Percentiles rank a stretch among this genome's conserved stretches.
phyloP scores from a whole-genome alignment of 2,888 invertebrate species.

The Pristionchus arcanus region DNA sequence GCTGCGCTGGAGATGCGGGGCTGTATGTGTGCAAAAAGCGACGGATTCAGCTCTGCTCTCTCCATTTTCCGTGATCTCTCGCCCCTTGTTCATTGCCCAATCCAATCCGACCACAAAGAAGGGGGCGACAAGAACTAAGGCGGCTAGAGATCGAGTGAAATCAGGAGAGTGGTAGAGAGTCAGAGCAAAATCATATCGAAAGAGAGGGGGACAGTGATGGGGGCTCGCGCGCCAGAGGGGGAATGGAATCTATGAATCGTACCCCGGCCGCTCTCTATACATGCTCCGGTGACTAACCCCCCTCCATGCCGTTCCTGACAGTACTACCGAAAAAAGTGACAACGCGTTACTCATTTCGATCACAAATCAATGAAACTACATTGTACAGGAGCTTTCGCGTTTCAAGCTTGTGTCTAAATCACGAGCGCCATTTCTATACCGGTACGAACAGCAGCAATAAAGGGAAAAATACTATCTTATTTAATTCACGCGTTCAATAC shows the following conservation, averaged over 20 bases:
- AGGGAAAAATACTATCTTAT: too few species aligned
- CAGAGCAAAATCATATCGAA: conserved; percentile 18
- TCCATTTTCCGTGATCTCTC: not conserved
- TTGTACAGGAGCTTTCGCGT: not conserved
- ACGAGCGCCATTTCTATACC: too few species aligned
- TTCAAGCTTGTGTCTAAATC: not conserved
- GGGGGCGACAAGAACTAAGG: not conserved
- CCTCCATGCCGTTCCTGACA: not conserved
- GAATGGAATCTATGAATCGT: conserved; percentile 6
- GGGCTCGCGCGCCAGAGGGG: conserved; percentile 22
- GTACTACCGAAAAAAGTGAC: conserved; percentile 46
- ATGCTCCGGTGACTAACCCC: not conserved
- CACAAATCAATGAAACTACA: not conserved
- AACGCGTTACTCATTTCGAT: not conserved
- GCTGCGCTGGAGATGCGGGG: not conserved
- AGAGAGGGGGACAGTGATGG: not conserved
- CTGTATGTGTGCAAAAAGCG: not conserved
- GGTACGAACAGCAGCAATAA: too few species aligned
- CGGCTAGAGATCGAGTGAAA: not conserved
- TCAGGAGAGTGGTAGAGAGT: not conserved
- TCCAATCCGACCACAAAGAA: not conserved
- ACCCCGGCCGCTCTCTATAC: not conserved
- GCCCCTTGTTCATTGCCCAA: not conserved
- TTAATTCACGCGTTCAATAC: too few species aligned
- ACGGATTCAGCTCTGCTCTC: not conserved